These are phyloP conservation scores for Styela clava DNA, from an alignment of 23 tunicate species.

Conservation along the genomic window DNA sequence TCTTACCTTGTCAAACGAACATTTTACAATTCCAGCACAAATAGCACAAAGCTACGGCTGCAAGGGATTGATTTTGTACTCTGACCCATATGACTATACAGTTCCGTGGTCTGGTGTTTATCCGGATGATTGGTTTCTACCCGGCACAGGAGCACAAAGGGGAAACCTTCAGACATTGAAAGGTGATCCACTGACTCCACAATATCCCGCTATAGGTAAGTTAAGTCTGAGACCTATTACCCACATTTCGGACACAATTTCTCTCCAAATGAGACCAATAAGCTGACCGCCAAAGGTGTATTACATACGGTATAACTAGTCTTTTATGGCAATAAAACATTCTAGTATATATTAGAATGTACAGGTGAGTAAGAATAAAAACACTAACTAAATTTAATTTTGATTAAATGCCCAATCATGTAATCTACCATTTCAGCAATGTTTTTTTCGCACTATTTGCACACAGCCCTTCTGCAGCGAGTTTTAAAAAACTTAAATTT, in stretches of 20 bases:
- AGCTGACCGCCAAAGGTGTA: background rate
- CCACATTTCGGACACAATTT: background rate
- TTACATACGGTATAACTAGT: too few relatives aligned
- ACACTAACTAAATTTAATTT: too few relatives aligned
- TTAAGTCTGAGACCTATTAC: background rate
- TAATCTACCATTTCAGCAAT: too few relatives aligned
- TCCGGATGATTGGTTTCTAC: constrained; percentile 42
- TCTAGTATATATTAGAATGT: too few relatives aligned
- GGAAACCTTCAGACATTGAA: constrained; percentile 10
- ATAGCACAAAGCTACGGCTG: constrained; percentile 38
- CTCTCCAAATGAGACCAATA: background rate
- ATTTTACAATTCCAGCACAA: constrained; percentile 28
- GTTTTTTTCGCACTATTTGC: too few relatives aligned
- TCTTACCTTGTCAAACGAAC: too few relatives aligned
- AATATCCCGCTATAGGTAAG: constrained; percentile 49
- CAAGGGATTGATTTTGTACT: constrained; percentile 36
- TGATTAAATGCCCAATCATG: too few relatives aligned
- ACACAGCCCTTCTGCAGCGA: too few relatives aligned
- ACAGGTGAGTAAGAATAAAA: too few relatives aligned
- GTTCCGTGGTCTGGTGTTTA: constrained; percentile 38
- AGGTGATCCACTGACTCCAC: constrained; percentile 42
- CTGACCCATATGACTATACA: constrained; percentile 41
- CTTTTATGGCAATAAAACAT: too few relatives aligned
- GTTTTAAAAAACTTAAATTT: too few relatives aligned
- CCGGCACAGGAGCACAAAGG: constrained; percentile 42